phyloP scores from a whole-genome alignment of 2,113 vertebrate species.

The Embiotoca jacksoni region DNA sequence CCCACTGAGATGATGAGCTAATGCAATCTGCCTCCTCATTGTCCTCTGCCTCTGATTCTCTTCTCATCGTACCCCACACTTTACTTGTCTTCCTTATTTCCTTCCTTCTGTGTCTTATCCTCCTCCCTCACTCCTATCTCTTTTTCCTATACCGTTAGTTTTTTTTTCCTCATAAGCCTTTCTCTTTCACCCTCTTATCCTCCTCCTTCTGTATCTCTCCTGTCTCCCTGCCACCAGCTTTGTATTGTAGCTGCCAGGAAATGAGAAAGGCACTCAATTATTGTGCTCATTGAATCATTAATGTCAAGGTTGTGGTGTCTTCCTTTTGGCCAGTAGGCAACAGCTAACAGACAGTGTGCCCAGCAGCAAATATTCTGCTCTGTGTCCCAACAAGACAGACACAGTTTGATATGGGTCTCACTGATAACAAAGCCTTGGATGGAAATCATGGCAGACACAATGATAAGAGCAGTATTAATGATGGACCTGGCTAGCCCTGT shows the following conservation, averaged over 20 bases:
- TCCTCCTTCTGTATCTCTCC: slow-evolving; percentile 52
- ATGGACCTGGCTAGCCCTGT: slow-evolving; percentile 71
- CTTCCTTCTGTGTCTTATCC: slow-evolving; percentile 53
- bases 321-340: slow-evolving; percentile 71
- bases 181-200: slow-evolving; percentile 57
- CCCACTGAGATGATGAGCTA: slow-evolving; percentile 68
- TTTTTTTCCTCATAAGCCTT: slow-evolving; percentile 46
- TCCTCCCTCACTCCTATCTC: slow-evolving; percentile 44
- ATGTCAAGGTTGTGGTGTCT: slow-evolving; percentile 78
- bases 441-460: slow-evolving; percentile 67
- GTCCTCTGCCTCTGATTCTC: slow-evolving; percentile 71
- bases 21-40: slow-evolving; percentile 64
- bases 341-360: slow-evolving; percentile 70
- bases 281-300: slow-evolving; percentile 82
- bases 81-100: slow-evolving; percentile 57
- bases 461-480: slow-evolving; percentile 80
- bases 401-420: slow-evolving; percentile 74
- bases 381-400: slow-evolving; percentile 76
- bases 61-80: slow-evolving; percentile 50
- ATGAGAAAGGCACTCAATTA: slow-evolving; percentile 83
- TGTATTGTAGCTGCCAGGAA: slow-evolving; percentile 79
- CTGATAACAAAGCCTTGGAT: slow-evolving; percentile 78
- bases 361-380: slow-evolving; percentile 69
- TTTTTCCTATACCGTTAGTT: slow-evolving; percentile 39
- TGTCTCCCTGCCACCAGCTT: slow-evolving; percentile 58